Evolutionary conservation across 2,113 vertebrate genomes (phyloP).

Genomic region (Choloepus hoffmanni): DNA sequence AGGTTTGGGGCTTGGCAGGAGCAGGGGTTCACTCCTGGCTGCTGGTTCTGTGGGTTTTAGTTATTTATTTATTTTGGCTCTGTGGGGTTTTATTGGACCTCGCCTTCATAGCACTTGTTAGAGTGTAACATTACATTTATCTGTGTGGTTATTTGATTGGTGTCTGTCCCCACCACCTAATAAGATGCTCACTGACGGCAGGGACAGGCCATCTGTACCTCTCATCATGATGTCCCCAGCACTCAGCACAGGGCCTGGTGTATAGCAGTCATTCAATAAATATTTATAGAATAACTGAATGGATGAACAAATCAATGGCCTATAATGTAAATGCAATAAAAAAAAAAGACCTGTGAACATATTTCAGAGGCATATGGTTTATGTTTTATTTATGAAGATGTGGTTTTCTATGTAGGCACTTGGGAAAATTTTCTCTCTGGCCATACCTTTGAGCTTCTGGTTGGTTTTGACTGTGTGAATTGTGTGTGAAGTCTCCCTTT

Average conservation of each 20-base stretch:
- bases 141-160: background rate
- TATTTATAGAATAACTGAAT: background rate
- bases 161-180: background rate
- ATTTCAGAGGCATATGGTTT: background rate
- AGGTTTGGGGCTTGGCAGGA: background rate
- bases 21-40: background rate
- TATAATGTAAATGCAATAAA: background rate
- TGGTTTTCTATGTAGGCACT: accelerated
- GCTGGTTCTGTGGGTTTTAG: too few relatives aligned
- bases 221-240: background rate
- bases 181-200: background rate
- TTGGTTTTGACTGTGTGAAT: background rate
- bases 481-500: background rate
- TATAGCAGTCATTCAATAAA: background rate
- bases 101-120: background rate
- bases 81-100: background rate
- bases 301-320: background rate
- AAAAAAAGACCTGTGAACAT: background rate
- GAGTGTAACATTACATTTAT: background rate
- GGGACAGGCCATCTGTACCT: background rate
- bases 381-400: background rate
- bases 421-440: background rate
- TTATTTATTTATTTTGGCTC: background rate
- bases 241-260: background rate
- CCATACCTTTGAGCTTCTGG: background rate